Conservation (phyloP, 2,797 vertebrate genomes). For the Notamacropus eugenii region DNA sequence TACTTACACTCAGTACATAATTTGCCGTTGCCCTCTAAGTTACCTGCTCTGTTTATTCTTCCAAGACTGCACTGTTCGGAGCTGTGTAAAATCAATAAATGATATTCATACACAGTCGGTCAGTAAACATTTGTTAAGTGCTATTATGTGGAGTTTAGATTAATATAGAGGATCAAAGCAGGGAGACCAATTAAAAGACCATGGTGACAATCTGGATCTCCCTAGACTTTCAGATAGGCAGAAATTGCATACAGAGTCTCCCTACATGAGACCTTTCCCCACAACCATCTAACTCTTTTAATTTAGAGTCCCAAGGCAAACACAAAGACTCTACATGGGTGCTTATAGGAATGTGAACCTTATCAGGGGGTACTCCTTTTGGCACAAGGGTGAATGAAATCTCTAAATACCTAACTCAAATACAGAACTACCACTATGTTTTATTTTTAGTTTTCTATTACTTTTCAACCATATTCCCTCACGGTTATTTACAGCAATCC, state of each 20-base stretch:
- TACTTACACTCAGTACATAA: background rate
- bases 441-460: background rate
- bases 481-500: background rate
- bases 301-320: background rate
- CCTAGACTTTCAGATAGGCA: background rate
- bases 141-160: background rate
- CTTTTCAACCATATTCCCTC: background rate
- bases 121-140: background rate
- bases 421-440: background rate
- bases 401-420: background rate
- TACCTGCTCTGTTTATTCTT: background rate
- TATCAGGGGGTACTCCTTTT: background rate
- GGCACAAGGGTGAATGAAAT: background rate
- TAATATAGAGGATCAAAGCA: background rate
- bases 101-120: background rate
- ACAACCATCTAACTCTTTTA: background rate
- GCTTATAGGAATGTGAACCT: background rate
- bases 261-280: background rate
- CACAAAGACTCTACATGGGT: background rate
- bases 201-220: background rate
- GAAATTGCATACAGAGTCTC: background rate
- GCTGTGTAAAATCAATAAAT: background rate
- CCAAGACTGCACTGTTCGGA: background rate
- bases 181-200: background rate
- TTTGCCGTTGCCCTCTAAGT: background rate